These are phyloP conservation scores for Nannoperca obscura DNA, from an alignment of 2,797 vertebrate genomes.

Conservation along the genomic window DNA sequence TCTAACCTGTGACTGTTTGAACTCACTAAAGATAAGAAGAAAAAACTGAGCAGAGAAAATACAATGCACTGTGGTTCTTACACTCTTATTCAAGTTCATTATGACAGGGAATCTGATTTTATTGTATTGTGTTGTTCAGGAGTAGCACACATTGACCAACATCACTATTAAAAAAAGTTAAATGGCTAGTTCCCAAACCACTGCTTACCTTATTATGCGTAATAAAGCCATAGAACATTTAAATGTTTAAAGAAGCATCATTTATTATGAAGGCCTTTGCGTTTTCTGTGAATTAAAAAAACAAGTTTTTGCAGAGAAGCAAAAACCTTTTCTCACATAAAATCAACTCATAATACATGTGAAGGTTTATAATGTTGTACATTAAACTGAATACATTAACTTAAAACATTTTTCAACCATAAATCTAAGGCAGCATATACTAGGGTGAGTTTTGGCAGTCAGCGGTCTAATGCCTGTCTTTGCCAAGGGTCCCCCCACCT, in stretches of 20 bases:
- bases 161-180: not conserved
- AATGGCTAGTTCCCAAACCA: not conserved
- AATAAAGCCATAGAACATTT: not conserved
- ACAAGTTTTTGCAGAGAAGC: not conserved
- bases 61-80: not conserved
- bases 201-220: not conserved
- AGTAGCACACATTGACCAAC: not conserved
- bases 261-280: not conserved
- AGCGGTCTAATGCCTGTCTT: not conserved
- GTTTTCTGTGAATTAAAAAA: not conserved
- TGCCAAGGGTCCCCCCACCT: not conserved
- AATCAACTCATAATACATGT: not conserved
- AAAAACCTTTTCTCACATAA: not conserved
- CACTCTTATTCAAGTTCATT: not conserved
- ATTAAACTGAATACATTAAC: not conserved
- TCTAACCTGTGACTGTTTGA: not conserved
- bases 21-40: too few relatives aligned
- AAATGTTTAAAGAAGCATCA: not conserved
- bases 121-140: not conserved
- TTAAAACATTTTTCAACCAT: not conserved
- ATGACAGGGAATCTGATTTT: not conserved
- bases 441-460: conserved; percentile 17
- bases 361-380: not conserved
- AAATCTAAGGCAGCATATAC: not conserved
- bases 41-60: not conserved